Evolutionary conservation across 2,888 invertebrate species (phyloP), one percentile per base, ranked within the genome.

Genomic region (Dichetophora obliterata): DNA sequence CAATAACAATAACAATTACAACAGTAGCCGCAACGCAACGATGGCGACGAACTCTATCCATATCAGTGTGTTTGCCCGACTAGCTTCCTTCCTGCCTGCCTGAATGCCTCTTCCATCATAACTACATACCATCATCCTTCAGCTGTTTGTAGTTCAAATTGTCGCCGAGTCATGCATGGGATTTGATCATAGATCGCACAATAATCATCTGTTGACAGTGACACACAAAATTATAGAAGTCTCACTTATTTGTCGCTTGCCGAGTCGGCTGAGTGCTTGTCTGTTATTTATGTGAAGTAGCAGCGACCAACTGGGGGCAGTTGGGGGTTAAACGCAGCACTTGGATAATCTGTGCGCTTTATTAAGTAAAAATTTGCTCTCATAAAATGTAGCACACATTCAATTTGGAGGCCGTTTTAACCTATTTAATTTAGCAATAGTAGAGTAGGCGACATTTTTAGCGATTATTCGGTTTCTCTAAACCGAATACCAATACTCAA

Each of bases 141-240:
- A 61, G 27, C 16, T 16, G 16, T n/a, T 14, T 27, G 63, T 34
- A 63, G 63, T 34, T 63, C 34, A 34, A n/a, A 63, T 5, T 34
- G 16, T 34, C 63, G 63, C 31, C 63, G 31, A 61, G 59, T 61
- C 59, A 37, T 37, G 66, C n/a, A 8, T n/a, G 19, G 34, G 8
- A 8, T n/a, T 65, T 37, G 34, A 65, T 24, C 71, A 54, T 19
- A 31, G 57, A 37, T 37, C n/a, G 52, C 69, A 52, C 69, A 43
- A 6, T 5, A 69, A 69, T 43, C 66, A 69, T 43, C 66, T 37
- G 71, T 57, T 72, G 72, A 72, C 72, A 72, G 72, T 72, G 72
- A 72, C 72, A 72, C 72, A 72, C 43, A 34, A 72, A n/a, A 61
- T 34, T 19, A 34, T 19, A 61, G 24, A 48, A 54, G 57, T 71